These are phyloP conservation scores for Philotrypesis tridentata DNA, from an alignment of 1,140 invertebrate species.

Conservation along the genomic window DNA sequence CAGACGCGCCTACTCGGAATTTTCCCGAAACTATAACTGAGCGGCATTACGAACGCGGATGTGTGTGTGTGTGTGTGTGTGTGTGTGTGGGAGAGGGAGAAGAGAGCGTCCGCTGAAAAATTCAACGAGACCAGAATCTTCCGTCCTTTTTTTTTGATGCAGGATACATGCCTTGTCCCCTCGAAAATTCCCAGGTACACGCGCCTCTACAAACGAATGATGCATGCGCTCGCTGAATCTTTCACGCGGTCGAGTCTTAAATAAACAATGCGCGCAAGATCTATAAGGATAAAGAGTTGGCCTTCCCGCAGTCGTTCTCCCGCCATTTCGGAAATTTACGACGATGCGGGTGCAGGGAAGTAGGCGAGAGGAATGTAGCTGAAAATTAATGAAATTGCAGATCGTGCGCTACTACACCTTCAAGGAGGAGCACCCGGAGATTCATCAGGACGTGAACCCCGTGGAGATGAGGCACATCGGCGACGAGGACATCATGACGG, in stretches of 20 bases:
- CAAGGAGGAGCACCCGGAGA: constrained; percentile 81
- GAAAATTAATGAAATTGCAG: constrained; percentile 71
- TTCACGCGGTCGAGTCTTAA: neutral
- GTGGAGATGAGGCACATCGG: constrained; percentile 80
- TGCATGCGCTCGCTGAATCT: neutral
- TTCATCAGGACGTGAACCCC: constrained; percentile 80
- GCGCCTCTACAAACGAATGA: neutral
- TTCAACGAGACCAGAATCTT: too few species aligned
- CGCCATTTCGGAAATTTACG: neutral
- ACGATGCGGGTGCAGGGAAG: neutral
- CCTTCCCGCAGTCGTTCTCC: too few species aligned
- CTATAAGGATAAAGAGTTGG: neutral
- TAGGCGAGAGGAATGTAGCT: neutral
- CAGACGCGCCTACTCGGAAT: too few species aligned
- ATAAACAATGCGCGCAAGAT: neutral
- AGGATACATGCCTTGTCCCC: too few species aligned
- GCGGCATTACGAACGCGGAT: too few species aligned
- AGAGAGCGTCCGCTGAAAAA: neutral
- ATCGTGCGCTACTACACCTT: constrained; percentile 85
- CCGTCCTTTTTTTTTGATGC: neutral
- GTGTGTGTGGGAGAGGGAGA: too few species aligned
- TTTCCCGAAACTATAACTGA: too few species aligned
- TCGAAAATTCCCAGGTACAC: too few species aligned
- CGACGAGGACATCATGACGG: constrained; percentile 80
- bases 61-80: too few species aligned